Evolutionary conservation across 2,888 invertebrate species (phyloP), one percentile per base, ranked within the genome.

Genomic region (Pogonocherus hispidulus): DNA sequence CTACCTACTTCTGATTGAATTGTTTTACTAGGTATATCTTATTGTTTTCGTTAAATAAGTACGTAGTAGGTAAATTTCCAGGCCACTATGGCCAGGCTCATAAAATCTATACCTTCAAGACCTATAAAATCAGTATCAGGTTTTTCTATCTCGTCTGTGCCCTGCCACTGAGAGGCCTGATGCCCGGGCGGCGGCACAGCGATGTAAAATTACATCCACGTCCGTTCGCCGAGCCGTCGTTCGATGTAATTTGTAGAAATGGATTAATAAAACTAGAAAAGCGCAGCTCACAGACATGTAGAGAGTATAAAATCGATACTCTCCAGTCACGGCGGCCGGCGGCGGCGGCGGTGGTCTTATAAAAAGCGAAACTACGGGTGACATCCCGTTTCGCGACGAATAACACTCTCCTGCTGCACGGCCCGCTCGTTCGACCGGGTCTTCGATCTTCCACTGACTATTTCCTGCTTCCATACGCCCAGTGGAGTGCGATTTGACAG

Each of bases 191-290:
- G 67, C 66, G 68, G 69, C 66, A 72, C 69, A 68, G 27, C 27
- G 27, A 41, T 41, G 41, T n/a, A 1, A 41, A 41, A 41, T 41
- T 41, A 71, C 70, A 59, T 67, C 66, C 67, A 73, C 70, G 73
- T 72, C 67, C 72, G 51, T 63, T 52, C 63, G 55, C 67, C 71
- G 73, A 37, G 57, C 54, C 56, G 55, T 66, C 71, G 74, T 77
- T 76, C 76, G 75, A 78, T 76, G 76, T 76, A 76, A 77, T 77
- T 77, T 75, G 76, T 74, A 73, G 77, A 73, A 78, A 72, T 74
- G 65, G 77, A 80, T 80, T 79, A 78, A 79, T 77, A 79, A 79
- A 78, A 80, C 73, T 79, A 78, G 78, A 79, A 80, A 79, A 79
- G 79, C 78, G 77, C 77, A 77, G 73, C 76, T 27, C 27, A 72